A percentile compares a stretch with the other conserved stretches of the same genome.
Conservation (phyloP, 2,113 vertebrate genomes). For the Typhlomys cinereus region DNA sequence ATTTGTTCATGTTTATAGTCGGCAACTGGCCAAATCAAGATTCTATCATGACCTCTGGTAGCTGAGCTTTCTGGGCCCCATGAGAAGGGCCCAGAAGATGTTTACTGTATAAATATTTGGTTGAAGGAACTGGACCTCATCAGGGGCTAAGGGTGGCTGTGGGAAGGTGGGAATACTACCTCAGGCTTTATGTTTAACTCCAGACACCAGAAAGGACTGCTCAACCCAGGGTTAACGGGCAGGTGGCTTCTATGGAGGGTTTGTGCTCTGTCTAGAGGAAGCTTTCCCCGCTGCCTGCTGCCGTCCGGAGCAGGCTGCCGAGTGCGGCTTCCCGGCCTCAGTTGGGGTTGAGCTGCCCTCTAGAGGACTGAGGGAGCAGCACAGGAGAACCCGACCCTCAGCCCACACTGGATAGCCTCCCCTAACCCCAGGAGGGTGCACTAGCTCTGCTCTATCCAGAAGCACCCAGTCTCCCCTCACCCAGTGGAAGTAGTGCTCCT, state of each 20-base stretch:
- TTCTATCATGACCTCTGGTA: neutral
- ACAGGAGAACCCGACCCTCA: neutral
- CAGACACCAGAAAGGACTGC: neutral
- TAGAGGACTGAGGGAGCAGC: slow-evolving; percentile 65
- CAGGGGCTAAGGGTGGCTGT: neutral
- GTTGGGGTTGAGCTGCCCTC: slow-evolving; percentile 76
- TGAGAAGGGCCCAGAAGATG: neutral
- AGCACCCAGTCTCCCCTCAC: neutral
- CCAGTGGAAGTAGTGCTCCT: neutral
- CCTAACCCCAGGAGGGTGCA: neutral
- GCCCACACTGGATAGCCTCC: neutral
- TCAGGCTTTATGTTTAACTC: slow-evolving; percentile 12
- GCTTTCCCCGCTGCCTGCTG: neutral
- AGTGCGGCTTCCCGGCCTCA: neutral
- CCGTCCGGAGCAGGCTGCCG: no score
- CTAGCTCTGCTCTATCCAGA: no score
- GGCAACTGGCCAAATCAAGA: neutral
- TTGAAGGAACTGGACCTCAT: neutral
- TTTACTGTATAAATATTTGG: neutral
- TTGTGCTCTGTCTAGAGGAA: neutral
- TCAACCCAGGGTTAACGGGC: neutral
- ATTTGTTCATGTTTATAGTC: neutral
- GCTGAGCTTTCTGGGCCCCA: neutral
- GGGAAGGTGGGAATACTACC: neutral
- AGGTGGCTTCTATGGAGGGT: neutral